Conservation (phyloP, 2,797 vertebrate species). For the Sebastes dallii region DNA sequence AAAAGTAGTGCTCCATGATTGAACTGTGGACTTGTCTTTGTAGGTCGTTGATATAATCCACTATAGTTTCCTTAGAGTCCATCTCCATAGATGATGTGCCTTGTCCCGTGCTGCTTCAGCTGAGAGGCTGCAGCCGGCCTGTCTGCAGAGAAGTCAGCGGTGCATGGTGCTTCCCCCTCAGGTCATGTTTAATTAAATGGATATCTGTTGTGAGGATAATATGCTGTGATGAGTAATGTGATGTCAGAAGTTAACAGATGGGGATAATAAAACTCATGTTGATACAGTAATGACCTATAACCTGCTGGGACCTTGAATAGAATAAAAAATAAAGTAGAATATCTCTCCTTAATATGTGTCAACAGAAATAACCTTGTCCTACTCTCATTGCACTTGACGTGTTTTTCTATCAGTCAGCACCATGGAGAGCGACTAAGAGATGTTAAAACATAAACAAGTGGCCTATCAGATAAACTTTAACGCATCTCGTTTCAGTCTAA, state of each 20-base stretch:
- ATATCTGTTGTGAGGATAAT: constrained; percentile 52
- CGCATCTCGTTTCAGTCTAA: background rate
- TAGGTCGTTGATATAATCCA: background rate
- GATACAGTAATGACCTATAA: background rate
- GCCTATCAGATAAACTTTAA: background rate
- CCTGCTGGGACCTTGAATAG: background rate
- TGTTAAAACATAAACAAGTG: background rate
- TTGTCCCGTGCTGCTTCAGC: background rate
- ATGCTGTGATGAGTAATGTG: constrained; percentile 29
- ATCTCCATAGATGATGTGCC: background rate
- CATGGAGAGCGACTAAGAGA: constrained; percentile 71
- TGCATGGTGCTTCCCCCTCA: constrained; percentile 66
- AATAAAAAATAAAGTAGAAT: background rate
- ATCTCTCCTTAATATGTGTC: background rate
- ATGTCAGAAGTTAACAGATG: constrained; percentile 1
- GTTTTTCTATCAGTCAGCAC: constrained; percentile 63
- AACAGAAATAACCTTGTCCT: background rate
- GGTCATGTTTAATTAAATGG: constrained; percentile 76
- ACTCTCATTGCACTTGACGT: background rate
- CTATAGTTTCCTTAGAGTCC: background rate
- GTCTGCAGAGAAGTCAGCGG: constrained; percentile 47
- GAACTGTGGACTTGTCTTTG: background rate
- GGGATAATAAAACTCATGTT: background rate
- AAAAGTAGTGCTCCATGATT: background rate
- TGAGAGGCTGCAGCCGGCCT: constrained; percentile 6